Percentiles rank a stretch among this genome's conserved stretches.
Evolutionary conservation across 1,140 invertebrate genomes (phyloP).

Genomic region (Kradibia gibbosae): DNA sequence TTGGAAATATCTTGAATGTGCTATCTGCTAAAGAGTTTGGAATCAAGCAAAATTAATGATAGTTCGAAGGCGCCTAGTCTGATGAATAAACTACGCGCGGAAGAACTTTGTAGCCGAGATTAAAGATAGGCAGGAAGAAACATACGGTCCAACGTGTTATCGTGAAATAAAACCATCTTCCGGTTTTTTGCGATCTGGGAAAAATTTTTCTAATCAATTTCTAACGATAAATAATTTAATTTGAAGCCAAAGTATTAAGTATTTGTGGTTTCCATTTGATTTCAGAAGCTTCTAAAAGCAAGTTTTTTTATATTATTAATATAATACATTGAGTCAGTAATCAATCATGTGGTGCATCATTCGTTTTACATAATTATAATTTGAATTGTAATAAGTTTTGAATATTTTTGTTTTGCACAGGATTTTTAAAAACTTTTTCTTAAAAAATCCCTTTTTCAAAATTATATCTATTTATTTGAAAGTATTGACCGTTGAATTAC

Average conservation of each 20-base stretch:
- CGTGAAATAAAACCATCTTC: background rate
- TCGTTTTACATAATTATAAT: no score
- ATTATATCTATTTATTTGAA: no score
- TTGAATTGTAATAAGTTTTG: no score
- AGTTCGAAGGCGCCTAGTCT: background rate
- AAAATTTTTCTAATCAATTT: background rate
- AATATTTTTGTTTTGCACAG: no score
- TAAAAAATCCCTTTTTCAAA: no score
- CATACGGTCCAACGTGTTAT: background rate
- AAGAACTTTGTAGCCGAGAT: background rate
- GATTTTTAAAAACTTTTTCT: no score
- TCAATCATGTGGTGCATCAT: no score
- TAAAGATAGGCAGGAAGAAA: background rate
- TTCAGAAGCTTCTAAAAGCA: background rate
- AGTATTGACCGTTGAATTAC: no score
- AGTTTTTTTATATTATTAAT: background rate
- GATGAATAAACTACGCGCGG: background rate
- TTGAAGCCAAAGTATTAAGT: background rate
- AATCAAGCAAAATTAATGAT: background rate
- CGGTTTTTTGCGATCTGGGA: background rate
- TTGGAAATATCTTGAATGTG: background rate
- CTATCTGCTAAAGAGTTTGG: background rate
- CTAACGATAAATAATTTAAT: slow-evolving; percentile 11
- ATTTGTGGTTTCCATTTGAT: background rate
- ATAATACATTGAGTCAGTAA: no score